Evolutionary conservation across 1,140 invertebrate species (phyloP).

Genomic region (Drosophila sulfurigaster): DNA sequence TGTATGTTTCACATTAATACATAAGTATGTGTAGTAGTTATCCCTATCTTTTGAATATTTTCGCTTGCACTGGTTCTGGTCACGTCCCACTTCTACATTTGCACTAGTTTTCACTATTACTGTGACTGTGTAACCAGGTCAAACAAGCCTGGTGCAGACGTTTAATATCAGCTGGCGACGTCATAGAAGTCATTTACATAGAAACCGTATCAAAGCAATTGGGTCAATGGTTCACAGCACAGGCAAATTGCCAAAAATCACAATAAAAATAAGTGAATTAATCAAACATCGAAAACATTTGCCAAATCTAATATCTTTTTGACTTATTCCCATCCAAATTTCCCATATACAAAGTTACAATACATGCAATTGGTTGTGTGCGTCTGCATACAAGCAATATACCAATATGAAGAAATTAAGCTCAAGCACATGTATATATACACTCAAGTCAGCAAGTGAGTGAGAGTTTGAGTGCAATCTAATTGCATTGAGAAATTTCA

Average conservation of each 20-base stretch:
- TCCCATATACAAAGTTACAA: background rate
- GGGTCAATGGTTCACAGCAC: conserved; percentile 31
- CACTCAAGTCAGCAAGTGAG: background rate
- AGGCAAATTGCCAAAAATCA: conserved; percentile 10
- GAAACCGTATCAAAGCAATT: conserved; percentile 27
- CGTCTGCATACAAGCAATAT: background rate
- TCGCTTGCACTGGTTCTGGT: conserved; percentile 20
- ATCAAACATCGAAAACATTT: conserved; percentile 20
- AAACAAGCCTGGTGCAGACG: conserved; percentile 54
- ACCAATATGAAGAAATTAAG: background rate
- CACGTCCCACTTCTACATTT: conserved; percentile 50
- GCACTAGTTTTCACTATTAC: conserved; percentile 42
- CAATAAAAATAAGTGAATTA: conserved; percentile 32
- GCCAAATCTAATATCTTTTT: conserved; percentile 13
- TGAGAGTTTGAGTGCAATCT: background rate
- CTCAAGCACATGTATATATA: too few relatives aligned
- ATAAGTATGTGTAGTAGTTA: background rate
- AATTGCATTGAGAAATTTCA: background rate
- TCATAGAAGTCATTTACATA: conserved; percentile 16
- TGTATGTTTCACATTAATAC: conserved; percentile 1
- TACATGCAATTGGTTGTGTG: background rate
- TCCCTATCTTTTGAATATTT: conserved; percentile 13
- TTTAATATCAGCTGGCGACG: conserved; percentile 48
- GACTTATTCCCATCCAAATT: conserved; percentile 1
- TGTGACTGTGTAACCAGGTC: conserved; percentile 56